Base-by-base conservation (phyloP, 2,888 invertebrate species). In the Crematogaster levior region DNA sequence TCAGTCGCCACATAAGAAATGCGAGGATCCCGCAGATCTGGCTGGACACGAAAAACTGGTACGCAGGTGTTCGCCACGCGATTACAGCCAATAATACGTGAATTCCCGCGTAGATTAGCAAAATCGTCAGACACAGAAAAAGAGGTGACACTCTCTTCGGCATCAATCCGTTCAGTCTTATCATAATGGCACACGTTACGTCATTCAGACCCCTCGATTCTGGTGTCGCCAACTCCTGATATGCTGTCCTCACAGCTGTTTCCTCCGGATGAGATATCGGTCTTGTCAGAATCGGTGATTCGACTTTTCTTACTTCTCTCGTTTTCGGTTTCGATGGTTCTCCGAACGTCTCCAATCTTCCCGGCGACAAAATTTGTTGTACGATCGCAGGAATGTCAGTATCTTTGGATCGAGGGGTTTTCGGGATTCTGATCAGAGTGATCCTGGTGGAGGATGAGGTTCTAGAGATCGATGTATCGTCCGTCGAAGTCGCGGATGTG, bases 21-120 rank as follows among this genome's bases (percentile, higher is more conserved):
- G 89, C 91, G 75, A 92, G 70, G 53, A 93, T 80, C 60, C 94
- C 94, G 82, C 91, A 93, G 68, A 94, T 90, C 86, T 93, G 93
- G 63, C 91, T 91, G 56, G 91, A 90, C 27, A 92, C 79, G 75
- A 93, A 93, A 46, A 88, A 88, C 80, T 90, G 91, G 82, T 92
- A 94, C 65, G 88, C 86, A 12, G 85, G 77, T 70, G 89, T 87
- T 79, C 89, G 86, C 73, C 86, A 85, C 3, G 91, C 89, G 48
- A 92, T 77, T 40, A 85, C 58, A 34, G 91, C 90, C 40, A 92
- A 81, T 10, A 91, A 21, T 43, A 88, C 37, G 68, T 90, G 84
- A 48, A 88, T 40, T 7, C 81, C 80, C 68, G 88, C 68, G 79
- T 92, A 91, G 40, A 91, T 77, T n/a, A 86, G n/a, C 37, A 82